Evolutionary conservation across 2,797 vertebrate genomes (phyloP).

Genomic region (Crenichthys baileyi): DNA sequence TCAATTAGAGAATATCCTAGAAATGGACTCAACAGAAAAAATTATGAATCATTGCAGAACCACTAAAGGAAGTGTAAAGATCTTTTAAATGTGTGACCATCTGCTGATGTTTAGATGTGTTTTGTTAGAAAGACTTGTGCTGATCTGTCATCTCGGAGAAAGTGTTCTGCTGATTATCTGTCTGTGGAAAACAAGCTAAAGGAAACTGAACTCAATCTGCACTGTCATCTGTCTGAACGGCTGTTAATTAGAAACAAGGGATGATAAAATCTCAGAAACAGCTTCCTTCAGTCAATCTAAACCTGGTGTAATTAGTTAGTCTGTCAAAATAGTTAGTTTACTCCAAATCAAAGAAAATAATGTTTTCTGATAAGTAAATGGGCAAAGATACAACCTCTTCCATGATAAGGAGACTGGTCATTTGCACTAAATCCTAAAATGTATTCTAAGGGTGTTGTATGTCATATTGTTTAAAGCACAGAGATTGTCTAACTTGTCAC

Average conservation of each 20-base stretch:
- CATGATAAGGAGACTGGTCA: not conserved
- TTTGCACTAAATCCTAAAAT: too few relatives aligned
- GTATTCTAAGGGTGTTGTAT: too few relatives aligned
- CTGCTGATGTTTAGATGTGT: not conserved
- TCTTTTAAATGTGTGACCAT: not conserved
- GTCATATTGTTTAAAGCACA: too few relatives aligned
- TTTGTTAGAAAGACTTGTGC: not conserved
- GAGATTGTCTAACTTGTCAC: too few relatives aligned
- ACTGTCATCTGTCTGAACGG: slow-evolving; percentile 19
- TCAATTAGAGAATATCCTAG: not conserved
- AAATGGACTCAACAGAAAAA: not conserved
- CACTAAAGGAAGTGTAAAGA: not conserved
- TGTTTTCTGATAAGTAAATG: not conserved
- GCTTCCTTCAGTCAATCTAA: slow-evolving; percentile 7
- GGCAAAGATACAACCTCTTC: not conserved
- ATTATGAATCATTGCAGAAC: not conserved
- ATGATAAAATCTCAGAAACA: slow-evolving; percentile 49
- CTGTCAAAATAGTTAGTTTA: not conserved
- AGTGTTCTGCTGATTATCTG: slow-evolving; percentile 6
- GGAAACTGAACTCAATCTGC: slow-evolving; percentile 43
- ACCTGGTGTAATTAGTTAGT: not conserved
- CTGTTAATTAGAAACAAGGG: slow-evolving; percentile 58
- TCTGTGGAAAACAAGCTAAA: slow-evolving; percentile 27
- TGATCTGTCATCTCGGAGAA: slow-evolving; percentile 15
- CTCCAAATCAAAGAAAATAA: not conserved